phyloP scores from a whole-genome alignment of 2,113 vertebrate genomes.

The Paedocypris sp. region DNA sequence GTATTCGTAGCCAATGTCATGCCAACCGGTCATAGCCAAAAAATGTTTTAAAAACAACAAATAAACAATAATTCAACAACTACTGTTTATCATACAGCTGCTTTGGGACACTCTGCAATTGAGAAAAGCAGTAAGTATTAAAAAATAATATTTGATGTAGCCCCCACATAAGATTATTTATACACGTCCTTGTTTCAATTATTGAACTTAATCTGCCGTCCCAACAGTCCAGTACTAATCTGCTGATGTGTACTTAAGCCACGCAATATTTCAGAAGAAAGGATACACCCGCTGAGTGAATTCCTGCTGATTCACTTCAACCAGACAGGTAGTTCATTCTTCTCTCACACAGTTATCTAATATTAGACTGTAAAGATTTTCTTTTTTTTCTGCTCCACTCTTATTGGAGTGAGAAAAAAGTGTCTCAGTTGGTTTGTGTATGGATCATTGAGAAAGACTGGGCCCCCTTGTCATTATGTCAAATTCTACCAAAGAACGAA shows the following conservation, averaged over 20 bases:
- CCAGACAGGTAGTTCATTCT: slow-evolving; percentile 1
- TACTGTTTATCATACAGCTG: too few species aligned
- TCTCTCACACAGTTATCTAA: slow-evolving; percentile 41
- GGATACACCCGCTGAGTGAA: neutral
- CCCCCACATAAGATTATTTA: too few species aligned
- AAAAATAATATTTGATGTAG: too few species aligned
- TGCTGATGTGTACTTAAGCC: neutral
- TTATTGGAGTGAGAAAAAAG: slow-evolving; percentile 34
- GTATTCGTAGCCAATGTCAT: too few species aligned
- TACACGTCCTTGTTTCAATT: too few species aligned
- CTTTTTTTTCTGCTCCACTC: slow-evolving; percentile 28
- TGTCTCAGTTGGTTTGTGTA: slow-evolving; percentile 46
- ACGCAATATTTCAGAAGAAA: neutral
- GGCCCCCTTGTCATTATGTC: slow-evolving; percentile 56
- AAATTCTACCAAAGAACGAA: slow-evolving; percentile 58
- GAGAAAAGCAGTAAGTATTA: too few species aligned
- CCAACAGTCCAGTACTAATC: too few species aligned
- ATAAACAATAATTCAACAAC: too few species aligned
- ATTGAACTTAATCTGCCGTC: too few species aligned
- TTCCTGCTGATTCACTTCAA: neutral
- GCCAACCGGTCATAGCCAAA: too few species aligned
- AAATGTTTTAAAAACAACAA: too few species aligned
- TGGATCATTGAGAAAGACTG: slow-evolving; percentile 58
- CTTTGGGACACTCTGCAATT: too few species aligned
- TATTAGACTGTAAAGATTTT: slow-evolving; percentile 53